phyloP scores from a whole-genome alignment of 2,888 invertebrate genomes.

The Troides helena region DNA sequence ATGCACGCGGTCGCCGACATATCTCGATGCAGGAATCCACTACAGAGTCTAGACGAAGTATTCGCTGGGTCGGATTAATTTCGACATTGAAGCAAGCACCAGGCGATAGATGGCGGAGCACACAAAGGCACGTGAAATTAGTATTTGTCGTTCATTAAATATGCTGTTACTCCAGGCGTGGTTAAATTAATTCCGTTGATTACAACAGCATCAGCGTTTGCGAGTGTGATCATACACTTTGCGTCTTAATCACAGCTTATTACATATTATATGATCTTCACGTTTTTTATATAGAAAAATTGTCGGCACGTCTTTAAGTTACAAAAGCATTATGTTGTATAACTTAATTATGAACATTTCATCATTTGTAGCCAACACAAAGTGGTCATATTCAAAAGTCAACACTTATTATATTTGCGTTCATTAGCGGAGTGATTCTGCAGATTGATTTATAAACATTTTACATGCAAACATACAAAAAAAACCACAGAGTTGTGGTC shows the following conservation, averaged over 20 bases:
- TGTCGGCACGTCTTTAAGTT: no score
- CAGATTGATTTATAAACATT: conserved; percentile 24
- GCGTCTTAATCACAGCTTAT: background rate
- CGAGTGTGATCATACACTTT: conserved; percentile 24
- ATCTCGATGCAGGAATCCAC: conserved; percentile 24
- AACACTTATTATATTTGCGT: conserved; percentile 24
- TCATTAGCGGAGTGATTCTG: conserved; percentile 19
- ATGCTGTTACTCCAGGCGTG: conserved; percentile 36
- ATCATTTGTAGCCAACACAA: background rate
- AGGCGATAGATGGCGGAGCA: conserved; percentile 40
- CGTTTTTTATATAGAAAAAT: no score
- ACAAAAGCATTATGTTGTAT: no score
- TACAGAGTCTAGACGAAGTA: conserved; percentile 34
- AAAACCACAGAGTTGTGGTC: conserved; percentile 2
- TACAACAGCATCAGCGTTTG: conserved; percentile 27
- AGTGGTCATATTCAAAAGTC: conserved; percentile 14
- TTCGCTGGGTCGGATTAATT: conserved; percentile 47
- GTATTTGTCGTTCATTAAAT: conserved; percentile 59
- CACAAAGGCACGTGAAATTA: conserved; percentile 65
- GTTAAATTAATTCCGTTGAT: conserved; percentile 37
- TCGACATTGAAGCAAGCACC: conserved; percentile 37
- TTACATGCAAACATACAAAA: conserved; percentile 15
- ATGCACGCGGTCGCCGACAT: background rate
- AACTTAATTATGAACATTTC: no score
- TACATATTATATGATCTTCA: background rate